These are phyloP conservation scores for Tetranychus urticae DNA, from an alignment of 1,140 invertebrate genomes.

Conservation along the genomic window DNA sequence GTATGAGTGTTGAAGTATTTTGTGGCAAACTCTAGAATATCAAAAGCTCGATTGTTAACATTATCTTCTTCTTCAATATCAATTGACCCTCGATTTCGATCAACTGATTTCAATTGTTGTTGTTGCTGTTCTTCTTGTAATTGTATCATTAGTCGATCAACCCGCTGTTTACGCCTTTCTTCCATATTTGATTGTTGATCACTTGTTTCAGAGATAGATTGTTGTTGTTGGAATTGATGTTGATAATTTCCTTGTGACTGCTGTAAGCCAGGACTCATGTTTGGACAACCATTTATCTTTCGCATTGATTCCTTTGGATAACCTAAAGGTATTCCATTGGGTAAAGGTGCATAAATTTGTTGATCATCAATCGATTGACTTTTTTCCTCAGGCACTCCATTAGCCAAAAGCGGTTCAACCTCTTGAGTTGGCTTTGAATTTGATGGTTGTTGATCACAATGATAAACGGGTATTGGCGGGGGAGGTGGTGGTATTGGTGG, in stretches of 20 bases:
- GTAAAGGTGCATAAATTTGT: background rate
- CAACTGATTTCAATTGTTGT: background rate
- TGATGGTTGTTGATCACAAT: background rate
- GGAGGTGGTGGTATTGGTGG: slow-evolving; percentile 11
- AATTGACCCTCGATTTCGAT: slow-evolving; percentile 39
- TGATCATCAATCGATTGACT: background rate
- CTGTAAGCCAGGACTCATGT: background rate
- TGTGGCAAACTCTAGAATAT: slow-evolving; percentile 78
- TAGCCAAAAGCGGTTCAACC: background rate
- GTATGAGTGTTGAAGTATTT: slow-evolving; percentile 77
- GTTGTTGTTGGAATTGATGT: background rate
- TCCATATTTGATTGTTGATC: background rate
- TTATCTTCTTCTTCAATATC: slow-evolving; percentile 26
- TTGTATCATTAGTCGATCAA: slow-evolving; percentile 1
- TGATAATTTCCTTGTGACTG: background rate
- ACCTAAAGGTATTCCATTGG: background rate
- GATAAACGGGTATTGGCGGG: slow-evolving; percentile 15
- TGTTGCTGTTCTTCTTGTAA: slow-evolving; percentile 2
- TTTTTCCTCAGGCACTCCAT: background rate
- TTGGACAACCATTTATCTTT: too few species aligned
- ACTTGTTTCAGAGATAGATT: background rate
- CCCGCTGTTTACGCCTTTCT: background rate
- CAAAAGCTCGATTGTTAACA: slow-evolving; percentile 24
- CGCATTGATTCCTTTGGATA: background rate
- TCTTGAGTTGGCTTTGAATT: background rate